Conservation (phyloP, 2,888 invertebrate genomes). For the Smittia sp. region DNA sequence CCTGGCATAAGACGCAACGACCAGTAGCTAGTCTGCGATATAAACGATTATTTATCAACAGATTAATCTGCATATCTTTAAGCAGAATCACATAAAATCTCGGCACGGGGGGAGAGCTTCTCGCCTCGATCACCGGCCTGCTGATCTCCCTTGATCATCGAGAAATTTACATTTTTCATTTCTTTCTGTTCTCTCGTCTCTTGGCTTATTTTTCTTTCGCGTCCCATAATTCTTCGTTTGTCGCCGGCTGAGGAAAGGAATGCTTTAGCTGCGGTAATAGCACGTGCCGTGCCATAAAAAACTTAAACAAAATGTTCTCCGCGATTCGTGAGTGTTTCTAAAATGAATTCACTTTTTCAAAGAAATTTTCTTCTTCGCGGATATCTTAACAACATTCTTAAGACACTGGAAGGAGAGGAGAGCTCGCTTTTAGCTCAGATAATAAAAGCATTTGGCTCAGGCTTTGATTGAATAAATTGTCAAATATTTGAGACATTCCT, state of each 20-base stretch:
- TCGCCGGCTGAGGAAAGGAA: constrained; percentile 5
- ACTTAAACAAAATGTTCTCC: constrained; percentile 32
- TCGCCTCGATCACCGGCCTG: background rate
- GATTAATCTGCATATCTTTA: constrained; percentile 42
- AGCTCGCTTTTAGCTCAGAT: background rate
- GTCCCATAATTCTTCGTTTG: constrained; percentile 30
- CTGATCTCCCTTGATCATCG: background rate
- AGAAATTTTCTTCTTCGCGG: constrained; percentile 1
- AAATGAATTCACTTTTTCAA: constrained; percentile 25
- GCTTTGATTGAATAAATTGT: constrained; percentile 28
- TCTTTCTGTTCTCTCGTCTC: background rate
- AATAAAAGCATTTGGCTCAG: background rate
- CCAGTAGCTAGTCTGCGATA: constrained; percentile 38
- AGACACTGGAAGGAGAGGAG: background rate
- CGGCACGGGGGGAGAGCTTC: background rate
- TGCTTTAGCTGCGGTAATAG: constrained; percentile 28
- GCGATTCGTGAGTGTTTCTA: constrained; percentile 13
- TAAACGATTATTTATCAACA: constrained; percentile 42
- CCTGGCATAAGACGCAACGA: background rate
- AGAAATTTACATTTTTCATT: constrained; percentile 37
- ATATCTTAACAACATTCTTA: constrained; percentile 13
- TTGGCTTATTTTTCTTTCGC: constrained; percentile 9
- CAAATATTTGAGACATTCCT: constrained; percentile 3
- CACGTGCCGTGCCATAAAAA: constrained; percentile 41
- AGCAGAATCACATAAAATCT: constrained; percentile 41